Percentiles rank a stretch among this genome's conserved stretches.
Conservation (phyloP, 2,797 vertebrate genomes). For the Huso huso region DNA sequence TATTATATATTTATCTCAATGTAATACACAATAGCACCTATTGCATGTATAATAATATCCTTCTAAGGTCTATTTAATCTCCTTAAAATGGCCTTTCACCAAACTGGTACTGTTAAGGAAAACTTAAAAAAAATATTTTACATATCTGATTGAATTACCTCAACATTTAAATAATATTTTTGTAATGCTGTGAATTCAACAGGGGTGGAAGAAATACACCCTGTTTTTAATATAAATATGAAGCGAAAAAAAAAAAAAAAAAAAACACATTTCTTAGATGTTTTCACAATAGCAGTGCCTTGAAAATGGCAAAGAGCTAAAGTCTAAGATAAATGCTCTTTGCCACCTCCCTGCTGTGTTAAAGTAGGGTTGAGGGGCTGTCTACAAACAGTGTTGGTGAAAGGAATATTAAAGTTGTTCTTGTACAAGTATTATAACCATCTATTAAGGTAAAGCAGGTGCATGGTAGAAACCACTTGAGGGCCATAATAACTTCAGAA, state of each 20-base stretch:
- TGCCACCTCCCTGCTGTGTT: no score
- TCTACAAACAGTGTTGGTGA: conserved; percentile 72
- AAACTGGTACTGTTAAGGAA: conserved; percentile 64
- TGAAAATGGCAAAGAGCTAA: conserved; percentile 49
- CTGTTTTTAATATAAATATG: conserved; percentile 41
- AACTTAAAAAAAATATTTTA: conserved; percentile 45
- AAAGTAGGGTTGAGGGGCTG: conserved; percentile 32
- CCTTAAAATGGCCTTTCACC: conserved; percentile 78
- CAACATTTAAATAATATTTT: conserved; percentile 58
- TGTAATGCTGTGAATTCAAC: conserved; percentile 71
- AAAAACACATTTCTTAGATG: conserved; percentile 31
- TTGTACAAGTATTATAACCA: conserved; percentile 44
- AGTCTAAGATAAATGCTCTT: conserved; percentile 33
- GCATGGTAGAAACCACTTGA: conserved; percentile 40
- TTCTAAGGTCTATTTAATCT: conserved; percentile 42
- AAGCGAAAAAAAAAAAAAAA: conserved; percentile 37
- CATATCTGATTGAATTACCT: conserved; percentile 68
- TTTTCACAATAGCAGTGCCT: conserved; percentile 67
- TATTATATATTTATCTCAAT: conserved; percentile 40
- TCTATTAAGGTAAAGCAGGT: conserved; percentile 41
- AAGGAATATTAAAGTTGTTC: conserved; percentile 67
- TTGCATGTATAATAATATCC: conserved; percentile 53
- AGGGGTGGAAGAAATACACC: conserved; percentile 26
- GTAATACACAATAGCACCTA: conserved; percentile 31
- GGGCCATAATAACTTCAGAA: conserved; percentile 36